Evolutionary conservation across 2,113 vertebrate species (phyloP), one percentile per base, ranked within the genome.

Genomic region (Dicentrarchus labrax): DNA sequence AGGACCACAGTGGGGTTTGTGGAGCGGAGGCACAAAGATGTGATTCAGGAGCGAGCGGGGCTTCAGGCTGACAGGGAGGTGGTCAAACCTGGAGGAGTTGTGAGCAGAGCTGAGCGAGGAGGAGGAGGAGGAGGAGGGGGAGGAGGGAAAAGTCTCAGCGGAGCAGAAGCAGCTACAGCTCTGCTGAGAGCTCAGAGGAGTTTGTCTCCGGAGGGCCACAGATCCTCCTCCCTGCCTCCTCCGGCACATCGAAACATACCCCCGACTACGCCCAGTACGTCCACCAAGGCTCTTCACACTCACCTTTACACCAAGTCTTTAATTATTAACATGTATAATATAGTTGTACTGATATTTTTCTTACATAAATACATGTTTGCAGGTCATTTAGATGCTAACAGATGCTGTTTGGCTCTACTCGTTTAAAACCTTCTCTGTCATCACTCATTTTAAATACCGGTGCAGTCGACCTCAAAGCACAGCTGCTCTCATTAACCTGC

Each of bases 161-260:
- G 75, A 62, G 66, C 45, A 1, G 83, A 82, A 53, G 62, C 72
- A 50, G 82, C 84, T 41, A 48, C 75, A 7, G 72, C 82, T 81
- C 72, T 95, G 0, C 95, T 96, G 39, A 96, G 95, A 89, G 94
- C 93, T 2, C 97, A 96, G 93, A 94, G 96, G 66, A 95, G 95
- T 84, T 91, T 94, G 81, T 96, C 96, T 36, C 96, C 97, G 2
- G 94, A 94, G 17, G 89, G 71, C 91, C 67, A 97, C 89, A 94
- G 98, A 51, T 99, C 98, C 0, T 98, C 98, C 0, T 99, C 98
- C 50, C 94, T 99, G 60, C 98, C 98, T 65, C 97, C 98, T 77
- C 91, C 96, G 5, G 95, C 89, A 83, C 96, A 97, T 45, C 96
- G 96, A 76, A 75, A 91, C 47, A 92, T 36, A 4, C 85, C 90